Evolutionary conservation across 2,888 invertebrate genomes (phyloP).

Genomic region (Petrolisthes manimaculis): DNA sequence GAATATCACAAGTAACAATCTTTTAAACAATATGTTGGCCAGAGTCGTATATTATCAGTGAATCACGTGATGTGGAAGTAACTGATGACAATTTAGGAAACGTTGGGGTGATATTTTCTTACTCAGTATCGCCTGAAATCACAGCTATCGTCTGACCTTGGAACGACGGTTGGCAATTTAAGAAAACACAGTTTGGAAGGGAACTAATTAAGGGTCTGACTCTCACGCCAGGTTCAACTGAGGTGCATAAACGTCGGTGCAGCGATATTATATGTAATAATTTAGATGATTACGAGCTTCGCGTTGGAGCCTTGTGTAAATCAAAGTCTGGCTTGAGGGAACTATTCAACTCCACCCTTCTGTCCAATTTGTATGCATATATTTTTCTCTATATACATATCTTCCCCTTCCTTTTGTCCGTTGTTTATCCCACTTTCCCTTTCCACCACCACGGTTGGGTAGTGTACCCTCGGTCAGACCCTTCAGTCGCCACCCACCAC

Average conservation of each 20-base stretch:
- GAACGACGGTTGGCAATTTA: background rate
- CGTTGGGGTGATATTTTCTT: too few relatives aligned
- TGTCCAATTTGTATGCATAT: slow-evolving; percentile 1
- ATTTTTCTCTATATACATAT: background rate
- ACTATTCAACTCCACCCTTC: background rate
- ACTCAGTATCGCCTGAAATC: too few relatives aligned
- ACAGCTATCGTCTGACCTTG: too few relatives aligned
- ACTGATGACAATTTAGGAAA: too few relatives aligned
- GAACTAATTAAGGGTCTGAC: slow-evolving; percentile 32
- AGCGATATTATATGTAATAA: slow-evolving; percentile 35
- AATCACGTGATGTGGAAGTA: too few relatives aligned
- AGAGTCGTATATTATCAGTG: too few relatives aligned
- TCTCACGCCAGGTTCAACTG: slow-evolving; percentile 34
- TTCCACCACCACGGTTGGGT: background rate
- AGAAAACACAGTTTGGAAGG: background rate
- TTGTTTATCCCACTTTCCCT: background rate
- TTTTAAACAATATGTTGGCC: too few relatives aligned
- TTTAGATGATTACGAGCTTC: slow-evolving; percentile 34
- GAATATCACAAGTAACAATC: too few relatives aligned
- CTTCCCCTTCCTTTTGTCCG: background rate
- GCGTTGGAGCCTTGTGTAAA: slow-evolving; percentile 17
- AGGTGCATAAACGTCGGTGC: slow-evolving; percentile 39
- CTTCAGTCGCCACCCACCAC: background rate
- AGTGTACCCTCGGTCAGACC: background rate
- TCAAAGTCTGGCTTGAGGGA: slow-evolving; percentile 7